Base-by-base conservation (phyloP, 1,140 invertebrate species). In the Chrysopa pallens region DNA sequence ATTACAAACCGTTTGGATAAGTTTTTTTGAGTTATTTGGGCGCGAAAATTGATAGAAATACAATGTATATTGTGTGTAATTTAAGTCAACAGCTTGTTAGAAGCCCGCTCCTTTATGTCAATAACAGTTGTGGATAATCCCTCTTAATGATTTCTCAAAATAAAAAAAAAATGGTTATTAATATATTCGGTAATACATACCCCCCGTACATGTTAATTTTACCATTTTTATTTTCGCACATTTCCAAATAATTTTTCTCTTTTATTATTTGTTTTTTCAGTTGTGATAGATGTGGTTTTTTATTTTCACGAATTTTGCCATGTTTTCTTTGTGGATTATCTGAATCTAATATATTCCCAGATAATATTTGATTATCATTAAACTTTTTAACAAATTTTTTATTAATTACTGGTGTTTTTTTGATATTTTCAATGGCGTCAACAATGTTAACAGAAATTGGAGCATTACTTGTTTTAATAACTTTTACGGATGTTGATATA, bases 271-370 rank as follows among this genome's bases (percentile, higher is more conserved):
- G 27, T 14, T 8, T 13, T 42, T 47, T 47, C 28, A 47, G 40
- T 39, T 44, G 44, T 17, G 14, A 41, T 23, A 23, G 5, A 14
- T 11, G 40, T 2, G 6, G 33, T 40, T 47, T 47, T 9, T n/a
- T 13, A 39, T 42, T 44, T 39, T 47, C 46, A 12, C 37, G 35
- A 36, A 36, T 23, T 40, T 47, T 47, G 1, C 46, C 46, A 12
- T n/a, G 13, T 40, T 14, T 39, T 38, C 46, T 36, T 14, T 37
- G 12, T 6, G 46, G 46, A 27, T 41, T 14, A 44, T 28, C 36
- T 36, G 46, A 33, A 44, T 47, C 46, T 23, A 47, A 44, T 6
- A 36, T n/a, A 47, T 47, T 47, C 1, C 46, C 46, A 15, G 7
- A 31, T 36, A 33, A 12, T 33, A 33, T 12, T 4, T 6, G 8